Conservation (phyloP, 2,113 vertebrate species). For the Syrmaticus mikado region DNA sequence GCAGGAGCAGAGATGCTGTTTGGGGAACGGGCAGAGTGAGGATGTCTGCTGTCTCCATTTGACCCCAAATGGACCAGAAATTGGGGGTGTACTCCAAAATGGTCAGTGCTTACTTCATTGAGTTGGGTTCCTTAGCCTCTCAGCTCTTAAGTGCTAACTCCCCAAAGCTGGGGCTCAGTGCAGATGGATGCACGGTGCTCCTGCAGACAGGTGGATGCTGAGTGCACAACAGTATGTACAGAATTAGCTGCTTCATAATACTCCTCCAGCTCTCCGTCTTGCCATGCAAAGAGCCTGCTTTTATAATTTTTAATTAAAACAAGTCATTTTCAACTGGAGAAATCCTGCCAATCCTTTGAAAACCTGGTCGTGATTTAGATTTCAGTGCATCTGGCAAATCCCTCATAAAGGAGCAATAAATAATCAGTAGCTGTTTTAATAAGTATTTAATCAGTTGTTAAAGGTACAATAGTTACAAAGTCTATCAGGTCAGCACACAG, state of each 20-base stretch:
- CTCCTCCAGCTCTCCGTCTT: neutral
- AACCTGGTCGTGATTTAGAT: conserved; percentile 11
- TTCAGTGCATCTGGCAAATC: neutral
- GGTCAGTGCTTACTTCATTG: neutral
- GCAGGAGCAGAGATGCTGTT: neutral
- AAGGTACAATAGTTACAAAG: conserved; percentile 1
- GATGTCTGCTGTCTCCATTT: neutral
- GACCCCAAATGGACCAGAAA: neutral
- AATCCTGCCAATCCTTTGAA: conserved; percentile 28
- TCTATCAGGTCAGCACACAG: neutral
- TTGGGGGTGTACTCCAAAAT: neutral
- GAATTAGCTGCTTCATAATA: neutral
- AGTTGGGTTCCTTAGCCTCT: neutral
- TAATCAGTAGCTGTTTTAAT: conserved; percentile 38
- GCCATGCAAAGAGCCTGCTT: neutral
- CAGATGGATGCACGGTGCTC: neutral
- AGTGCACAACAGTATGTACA: fast-evolving
- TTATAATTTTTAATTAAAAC: conserved; percentile 27
- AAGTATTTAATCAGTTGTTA: conserved; percentile 51
- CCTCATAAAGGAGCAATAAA: neutral
- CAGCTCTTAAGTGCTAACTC: fast-evolving
- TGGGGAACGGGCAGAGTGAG: neutral
- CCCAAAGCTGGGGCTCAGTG: neutral
- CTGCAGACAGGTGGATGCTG: fast-evolving
- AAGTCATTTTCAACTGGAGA: neutral